Base-by-base conservation (phyloP, 35 echinoderm and acorn worm genomes). In the Apostichopus parvimensis region DNA sequence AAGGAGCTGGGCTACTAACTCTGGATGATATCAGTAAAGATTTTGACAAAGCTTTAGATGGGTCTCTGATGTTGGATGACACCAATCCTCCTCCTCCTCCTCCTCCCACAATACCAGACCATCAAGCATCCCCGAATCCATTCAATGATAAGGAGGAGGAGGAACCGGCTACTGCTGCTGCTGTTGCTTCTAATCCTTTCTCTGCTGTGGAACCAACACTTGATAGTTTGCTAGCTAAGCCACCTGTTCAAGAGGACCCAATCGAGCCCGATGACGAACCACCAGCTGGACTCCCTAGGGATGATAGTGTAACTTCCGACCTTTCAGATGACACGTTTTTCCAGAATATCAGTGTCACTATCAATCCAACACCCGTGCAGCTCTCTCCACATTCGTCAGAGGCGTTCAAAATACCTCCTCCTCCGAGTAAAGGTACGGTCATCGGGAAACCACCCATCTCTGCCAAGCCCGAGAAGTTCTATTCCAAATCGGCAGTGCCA, bases 111-210 rank as follows among this genome's bases (percentile, higher is more conserved):
- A 53, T 93, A 55, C 96, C 91, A 12, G 91, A 73, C 10, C 93
- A 95, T 21, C 95, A 96, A 87, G 91, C 93, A 54, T 99, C 97
- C 1, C 97, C 97, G 1, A 99, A 98, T 71, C 96, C 96, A 45
- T 98, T 98, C 72, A 83, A 92, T 11, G 87, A 92, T 15, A 53
- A 92, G 34, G 34, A 45, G 34, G 34, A 45, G 58, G 25, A 10
- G 9, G 24, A 5, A 79, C 77, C 72, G 13, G 55, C 71, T 6
- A 56, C 92, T 78, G 10, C 77, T 64, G 10, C 77, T 64, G 34
- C 34, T 45, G 34, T 45, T 10, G 83, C 95, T 1, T 72, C 92
- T 53, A 96, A 97, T 93, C 95, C 95, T 7, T 97, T 97, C 78
- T 91, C 83, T 87, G 86, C 87, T 61, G 91, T 87, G 5, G 85